Evolutionary conservation across 2,888 invertebrate genomes (phyloP).

Genomic region (Nomada hirtipes): DNA sequence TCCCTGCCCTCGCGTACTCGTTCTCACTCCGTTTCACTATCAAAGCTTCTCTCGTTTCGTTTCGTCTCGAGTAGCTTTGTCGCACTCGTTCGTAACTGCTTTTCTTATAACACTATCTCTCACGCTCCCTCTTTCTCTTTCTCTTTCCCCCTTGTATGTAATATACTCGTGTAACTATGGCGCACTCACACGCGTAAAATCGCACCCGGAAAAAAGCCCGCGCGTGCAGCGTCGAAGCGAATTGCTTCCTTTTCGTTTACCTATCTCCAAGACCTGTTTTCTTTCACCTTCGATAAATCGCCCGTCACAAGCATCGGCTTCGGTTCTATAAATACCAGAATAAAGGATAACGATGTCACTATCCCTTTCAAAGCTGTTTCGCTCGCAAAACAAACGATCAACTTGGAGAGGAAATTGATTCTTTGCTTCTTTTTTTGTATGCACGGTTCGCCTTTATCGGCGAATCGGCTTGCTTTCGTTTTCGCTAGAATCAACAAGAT

Average conservation of each 20-base stretch:
- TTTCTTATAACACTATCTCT: slow-evolving; percentile 14
- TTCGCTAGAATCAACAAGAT: slow-evolving; percentile 44
- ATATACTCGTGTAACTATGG: slow-evolving; percentile 57
- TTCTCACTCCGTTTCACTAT: slow-evolving; percentile 63
- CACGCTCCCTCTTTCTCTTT: slow-evolving; percentile 6
- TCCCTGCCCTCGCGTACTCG: slow-evolving; percentile 48
- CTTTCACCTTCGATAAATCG: slow-evolving; percentile 27
- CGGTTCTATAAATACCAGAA: slow-evolving; percentile 43
- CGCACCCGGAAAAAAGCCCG: slow-evolving; percentile 61
- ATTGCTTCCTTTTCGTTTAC: slow-evolving; percentile 37
- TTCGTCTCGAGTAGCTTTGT: slow-evolving; percentile 24
- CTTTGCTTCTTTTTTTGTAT: slow-evolving; percentile 3
- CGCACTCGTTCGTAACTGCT: slow-evolving; percentile 49
- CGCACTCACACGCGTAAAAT: slow-evolving; percentile 59
- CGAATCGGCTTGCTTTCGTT: slow-evolving; percentile 19
- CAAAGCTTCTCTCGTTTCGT: slow-evolving; percentile 42
- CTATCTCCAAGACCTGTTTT: slow-evolving; percentile 26
- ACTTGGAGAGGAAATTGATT: background rate
- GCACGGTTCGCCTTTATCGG: background rate
- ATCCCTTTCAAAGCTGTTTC: slow-evolving; percentile 26
- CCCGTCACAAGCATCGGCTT: slow-evolving; percentile 27
- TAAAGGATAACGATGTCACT: slow-evolving; percentile 45
- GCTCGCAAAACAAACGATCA: background rate
- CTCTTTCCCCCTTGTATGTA: slow-evolving; percentile 46
- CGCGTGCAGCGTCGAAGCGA: slow-evolving; percentile 40